A percentile compares a stretch with the other conserved stretches of the same genome.
phyloP scores from a whole-genome alignment of 2,888 invertebrate genomes.

The Allophyes oxyacanthae region DNA sequence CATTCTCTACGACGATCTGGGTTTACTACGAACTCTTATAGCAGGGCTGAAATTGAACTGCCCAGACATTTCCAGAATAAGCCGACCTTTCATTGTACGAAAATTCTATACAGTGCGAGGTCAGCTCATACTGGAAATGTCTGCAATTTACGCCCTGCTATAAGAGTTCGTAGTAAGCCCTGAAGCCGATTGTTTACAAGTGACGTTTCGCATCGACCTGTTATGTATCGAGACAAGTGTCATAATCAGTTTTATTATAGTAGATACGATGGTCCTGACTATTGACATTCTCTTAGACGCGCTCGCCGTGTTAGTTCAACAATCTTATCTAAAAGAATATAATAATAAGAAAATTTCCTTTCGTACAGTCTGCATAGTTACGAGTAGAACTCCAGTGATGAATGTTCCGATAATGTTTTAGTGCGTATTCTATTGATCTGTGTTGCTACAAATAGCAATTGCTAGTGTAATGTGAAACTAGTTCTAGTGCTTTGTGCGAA shows the following conservation, averaged over 20 bases:
- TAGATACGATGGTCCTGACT: conserved; percentile 43
- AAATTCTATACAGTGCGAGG: too few species aligned
- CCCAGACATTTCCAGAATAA: too few species aligned
- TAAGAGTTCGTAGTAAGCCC: too few species aligned
- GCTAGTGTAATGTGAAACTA: conserved; percentile 2
- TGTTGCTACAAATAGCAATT: background rate
- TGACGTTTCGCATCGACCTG: conserved; percentile 9
- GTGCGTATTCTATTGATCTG: conserved; percentile 5
- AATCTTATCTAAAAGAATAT: conserved; percentile 52
- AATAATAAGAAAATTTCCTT: conserved; percentile 39
- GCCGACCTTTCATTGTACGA: too few species aligned
- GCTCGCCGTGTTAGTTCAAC: conserved; percentile 27
- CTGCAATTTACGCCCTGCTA: too few species aligned
- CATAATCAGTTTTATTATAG: conserved; percentile 34
- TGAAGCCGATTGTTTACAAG: conserved; percentile 22
- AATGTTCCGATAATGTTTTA: conserved; percentile 2
- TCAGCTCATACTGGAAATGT: too few species aligned
- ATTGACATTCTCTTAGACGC: conserved; percentile 28
- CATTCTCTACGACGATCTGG: background rate
- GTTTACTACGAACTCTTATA: conserved; percentile 15
- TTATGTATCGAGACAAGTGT: conserved; percentile 23
- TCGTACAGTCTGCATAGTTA: conserved; percentile 6
- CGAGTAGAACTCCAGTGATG: conserved; percentile 6
- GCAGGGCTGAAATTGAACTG: too few species aligned
- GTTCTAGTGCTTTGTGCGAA: conserved; percentile 21